phyloP scores from a whole-genome alignment of 2,888 invertebrate species.

The Subacronicta megacephala region DNA sequence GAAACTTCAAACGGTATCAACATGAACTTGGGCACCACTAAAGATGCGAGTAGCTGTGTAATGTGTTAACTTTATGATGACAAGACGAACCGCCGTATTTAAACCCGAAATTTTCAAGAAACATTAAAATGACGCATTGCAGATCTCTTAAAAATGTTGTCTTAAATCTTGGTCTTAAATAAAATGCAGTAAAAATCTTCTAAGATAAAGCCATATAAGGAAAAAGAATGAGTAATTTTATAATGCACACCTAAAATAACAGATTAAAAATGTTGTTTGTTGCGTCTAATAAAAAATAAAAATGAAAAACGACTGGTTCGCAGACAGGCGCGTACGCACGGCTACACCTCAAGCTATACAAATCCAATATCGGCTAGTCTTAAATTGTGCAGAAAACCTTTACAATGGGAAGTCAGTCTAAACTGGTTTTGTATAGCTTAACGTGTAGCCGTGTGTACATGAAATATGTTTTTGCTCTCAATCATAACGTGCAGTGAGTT shows the following conservation, averaged over 20 bases:
- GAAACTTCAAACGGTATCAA: constrained; percentile 24
- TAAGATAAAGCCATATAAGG: constrained; percentile 15
- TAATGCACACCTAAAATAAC: constrained; percentile 11
- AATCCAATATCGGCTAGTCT: no score
- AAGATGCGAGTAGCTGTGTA: constrained; percentile 25
- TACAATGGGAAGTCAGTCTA: no score
- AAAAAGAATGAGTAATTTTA: constrained; percentile 15
- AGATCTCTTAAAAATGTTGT: constrained; percentile 24
- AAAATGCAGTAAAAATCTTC: constrained; percentile 7
- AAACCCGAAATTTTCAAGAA: constrained; percentile 36
- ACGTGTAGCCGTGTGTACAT: no score
- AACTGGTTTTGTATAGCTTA: no score
- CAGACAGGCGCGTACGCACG: constrained; percentile 23
- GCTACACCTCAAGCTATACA: no score
- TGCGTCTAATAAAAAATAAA: constrained; percentile 28
- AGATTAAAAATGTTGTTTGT: constrained; percentile 11
- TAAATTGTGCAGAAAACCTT: no score
- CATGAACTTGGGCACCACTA: constrained; percentile 17
- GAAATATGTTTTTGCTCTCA: constrained; percentile 30
- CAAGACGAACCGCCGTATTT: constrained; percentile 9
- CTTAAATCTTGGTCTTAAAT: constrained; percentile 10
- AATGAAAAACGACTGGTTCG: constrained; percentile 26
- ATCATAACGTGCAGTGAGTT: constrained; percentile 34
- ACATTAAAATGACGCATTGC: constrained; percentile 23
- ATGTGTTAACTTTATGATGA: constrained; percentile 21